phyloP scores from a whole-genome alignment of 2,888 invertebrate genomes.

The Byasa hedistus region DNA sequence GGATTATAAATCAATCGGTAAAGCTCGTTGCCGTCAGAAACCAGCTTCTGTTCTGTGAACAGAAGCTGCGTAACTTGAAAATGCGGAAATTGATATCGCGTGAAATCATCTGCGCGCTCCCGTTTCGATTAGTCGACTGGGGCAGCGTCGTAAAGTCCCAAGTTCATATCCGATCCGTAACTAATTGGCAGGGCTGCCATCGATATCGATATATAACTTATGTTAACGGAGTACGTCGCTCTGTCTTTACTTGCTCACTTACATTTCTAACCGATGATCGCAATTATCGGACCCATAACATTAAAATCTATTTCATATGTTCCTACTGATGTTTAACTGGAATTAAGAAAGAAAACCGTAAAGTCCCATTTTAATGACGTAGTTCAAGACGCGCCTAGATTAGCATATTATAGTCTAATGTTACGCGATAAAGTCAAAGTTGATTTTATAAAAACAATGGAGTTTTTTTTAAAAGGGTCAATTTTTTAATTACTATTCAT shows the following conservation, averaged over 20 bases:
- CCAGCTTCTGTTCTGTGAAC: conserved; percentile 10
- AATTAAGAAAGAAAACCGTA: too few species aligned
- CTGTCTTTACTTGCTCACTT: too few species aligned
- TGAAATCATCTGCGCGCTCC: conserved; percentile 17
- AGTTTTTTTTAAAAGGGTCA: too few species aligned
- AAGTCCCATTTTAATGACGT: background rate
- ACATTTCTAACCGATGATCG: too few species aligned
- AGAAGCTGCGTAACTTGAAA: conserved; percentile 14
- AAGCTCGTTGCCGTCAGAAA: conserved; percentile 5
- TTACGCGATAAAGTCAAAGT: background rate
- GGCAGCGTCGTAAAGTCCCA: conserved; percentile 14
- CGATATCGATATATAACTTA: background rate
- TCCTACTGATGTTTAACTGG: too few species aligned
- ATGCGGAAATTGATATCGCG: conserved; percentile 25
- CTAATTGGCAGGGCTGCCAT: background rate
- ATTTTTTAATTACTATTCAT: background rate
- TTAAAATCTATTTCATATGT: too few species aligned
- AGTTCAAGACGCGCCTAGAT: background rate
- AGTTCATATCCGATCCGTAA: conserved; percentile 3
- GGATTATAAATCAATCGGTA: conserved; percentile 18
- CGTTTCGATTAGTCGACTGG: conserved; percentile 10
- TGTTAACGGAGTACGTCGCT: background rate
- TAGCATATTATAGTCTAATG: background rate
- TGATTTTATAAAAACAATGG: background rate
- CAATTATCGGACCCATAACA: too few species aligned